These are phyloP conservation scores for Egretta garzetta DNA, from an alignment of 2,113 vertebrate species.

Conservation along the genomic window DNA sequence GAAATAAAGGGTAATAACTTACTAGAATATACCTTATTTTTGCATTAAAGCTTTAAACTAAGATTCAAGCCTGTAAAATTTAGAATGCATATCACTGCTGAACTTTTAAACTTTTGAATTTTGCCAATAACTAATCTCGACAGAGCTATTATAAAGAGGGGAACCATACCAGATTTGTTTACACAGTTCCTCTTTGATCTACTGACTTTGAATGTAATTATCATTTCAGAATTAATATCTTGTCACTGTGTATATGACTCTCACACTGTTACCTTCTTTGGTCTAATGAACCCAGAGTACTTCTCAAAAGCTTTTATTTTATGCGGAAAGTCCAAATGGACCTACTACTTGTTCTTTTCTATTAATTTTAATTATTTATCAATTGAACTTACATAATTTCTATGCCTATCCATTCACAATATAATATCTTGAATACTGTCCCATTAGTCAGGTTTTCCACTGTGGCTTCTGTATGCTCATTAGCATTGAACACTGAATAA, in stretches of 20 bases:
- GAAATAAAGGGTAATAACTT: neutral
- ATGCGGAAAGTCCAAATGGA: neutral
- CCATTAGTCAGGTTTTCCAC: neutral
- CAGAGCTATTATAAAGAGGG: slow-evolving; percentile 29
- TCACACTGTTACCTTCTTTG: neutral
- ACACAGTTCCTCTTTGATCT: slow-evolving; percentile 40
- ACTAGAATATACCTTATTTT: neutral
- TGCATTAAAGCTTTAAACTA: neutral
- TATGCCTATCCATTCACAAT: neutral
- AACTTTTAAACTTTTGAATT: slow-evolving; percentile 24
- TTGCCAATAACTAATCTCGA: slow-evolving; percentile 1
- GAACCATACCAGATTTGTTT: slow-evolving; percentile 39
- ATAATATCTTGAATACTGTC: neutral
- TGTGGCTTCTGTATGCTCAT: neutral
- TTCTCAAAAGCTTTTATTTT: slow-evolving; percentile 6
- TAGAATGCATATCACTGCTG: neutral
- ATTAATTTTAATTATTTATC: slow-evolving; percentile 49
- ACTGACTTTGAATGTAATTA: slow-evolving; percentile 52
- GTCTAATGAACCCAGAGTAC: neutral
- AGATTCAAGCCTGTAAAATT: neutral
- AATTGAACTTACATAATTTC: neutral
- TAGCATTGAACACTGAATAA: neutral
- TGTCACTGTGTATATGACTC: neutral
- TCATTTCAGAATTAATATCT: slow-evolving; percentile 41
- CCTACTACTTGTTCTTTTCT: neutral